These are phyloP conservation scores for Cossypha niveicapilla DNA, from an alignment of 2,797 vertebrate genomes.

Conservation along the genomic window DNA sequence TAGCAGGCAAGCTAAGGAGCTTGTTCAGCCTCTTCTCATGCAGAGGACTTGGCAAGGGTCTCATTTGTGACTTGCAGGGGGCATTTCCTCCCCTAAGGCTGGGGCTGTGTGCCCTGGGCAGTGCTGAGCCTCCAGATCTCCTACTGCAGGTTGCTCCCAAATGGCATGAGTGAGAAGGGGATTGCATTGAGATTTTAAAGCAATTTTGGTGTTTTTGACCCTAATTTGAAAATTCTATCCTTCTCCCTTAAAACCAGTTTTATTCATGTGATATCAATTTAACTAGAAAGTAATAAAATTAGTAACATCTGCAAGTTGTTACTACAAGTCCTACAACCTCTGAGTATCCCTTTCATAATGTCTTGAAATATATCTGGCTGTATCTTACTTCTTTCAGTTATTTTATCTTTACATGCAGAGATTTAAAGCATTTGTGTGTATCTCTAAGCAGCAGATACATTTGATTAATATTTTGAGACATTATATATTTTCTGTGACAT, in stretches of 20 bases:
- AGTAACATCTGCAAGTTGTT: neutral
- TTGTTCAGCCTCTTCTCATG: neutral
- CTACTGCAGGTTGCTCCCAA: neutral
- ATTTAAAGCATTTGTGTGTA: neutral
- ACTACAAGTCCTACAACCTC: neutral
- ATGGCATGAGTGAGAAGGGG: neutral
- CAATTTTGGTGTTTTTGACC: neutral
- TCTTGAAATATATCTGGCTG: neutral
- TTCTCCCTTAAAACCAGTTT: neutral
- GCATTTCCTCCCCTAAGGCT: neutral
- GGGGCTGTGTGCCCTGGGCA: accelerated
- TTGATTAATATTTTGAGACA: neutral
- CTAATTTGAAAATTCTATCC: neutral
- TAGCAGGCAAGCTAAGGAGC: neutral
- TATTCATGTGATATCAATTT: neutral
- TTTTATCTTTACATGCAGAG: neutral
- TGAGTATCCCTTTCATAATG: neutral
- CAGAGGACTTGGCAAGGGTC: neutral
- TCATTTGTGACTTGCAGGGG: neutral
- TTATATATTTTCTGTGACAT: neutral
- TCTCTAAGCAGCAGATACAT: neutral
- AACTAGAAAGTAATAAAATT: neutral
- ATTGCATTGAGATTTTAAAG: neutral
- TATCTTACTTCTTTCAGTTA: neutral
- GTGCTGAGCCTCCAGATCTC: neutral